Evolutionary conservation across 1,140 invertebrate species (phyloP), one percentile per base, ranked within the genome.

Genomic region (Sycobia sp.): DNA sequence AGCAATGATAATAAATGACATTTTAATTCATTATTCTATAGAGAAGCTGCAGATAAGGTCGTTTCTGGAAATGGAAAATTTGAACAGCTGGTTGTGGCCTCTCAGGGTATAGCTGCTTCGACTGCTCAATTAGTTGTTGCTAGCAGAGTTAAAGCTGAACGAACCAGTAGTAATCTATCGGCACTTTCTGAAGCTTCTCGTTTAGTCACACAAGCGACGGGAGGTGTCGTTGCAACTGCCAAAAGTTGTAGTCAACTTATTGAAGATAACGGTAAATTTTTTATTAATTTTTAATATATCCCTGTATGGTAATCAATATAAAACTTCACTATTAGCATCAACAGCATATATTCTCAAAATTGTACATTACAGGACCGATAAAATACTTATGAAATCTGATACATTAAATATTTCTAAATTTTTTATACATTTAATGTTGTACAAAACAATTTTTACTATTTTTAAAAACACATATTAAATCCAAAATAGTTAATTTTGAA

Each of bases 91-190:
- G 92, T 98, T 58, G 97, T 97, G 4, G 96, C 96, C 23, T 96
- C 97, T 18, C 95, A 98, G 82, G 95, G 97, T 73, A 98, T 99
- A 68, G 94, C 95, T 8, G 97, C 96, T 7, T 95, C 93, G 66
- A 98, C 96, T 4, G 95, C 96, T 34, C 97, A 99, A 80, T 83
- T 99, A 46, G 97, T 98, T 18, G 95, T 98, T 13, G 94, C 97
- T 0, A 97, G 94, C 67, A 88, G 93, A 70, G 94, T 96, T 0
- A 93, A 95, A 76, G 95, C 97, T 4, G 89, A 94, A 63, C 86
- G 90, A 62, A 86, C 89, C 55, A 95, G 94, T 67, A 78, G 82
- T 63, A 93, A 92, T 78, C 82, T 99, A 44, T 71, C 84, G 7
- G 87, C 89, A 50, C 82, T 99, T 41, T 91, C 92, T 0, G 83